Conservation (phyloP, 2,113 vertebrate species). For the Etheostoma cragini region DNA sequence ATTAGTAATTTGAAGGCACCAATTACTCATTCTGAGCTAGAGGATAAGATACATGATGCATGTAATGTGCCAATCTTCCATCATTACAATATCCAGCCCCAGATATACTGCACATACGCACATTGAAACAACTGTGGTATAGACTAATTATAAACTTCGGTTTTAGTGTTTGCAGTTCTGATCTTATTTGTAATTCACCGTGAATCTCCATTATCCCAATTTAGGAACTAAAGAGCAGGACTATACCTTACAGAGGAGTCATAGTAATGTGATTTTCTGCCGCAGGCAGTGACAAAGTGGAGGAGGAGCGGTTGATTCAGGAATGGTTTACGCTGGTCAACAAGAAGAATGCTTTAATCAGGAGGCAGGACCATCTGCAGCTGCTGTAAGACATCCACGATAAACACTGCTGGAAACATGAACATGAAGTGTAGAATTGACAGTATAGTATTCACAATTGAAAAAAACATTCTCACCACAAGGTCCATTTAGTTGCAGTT, state of each 20-base stretch:
- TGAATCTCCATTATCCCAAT: not conserved
- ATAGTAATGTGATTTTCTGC: not conserved
- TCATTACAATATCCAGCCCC: not conserved
- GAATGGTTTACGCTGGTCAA: slow-evolving; percentile 94
- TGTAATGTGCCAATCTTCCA: not conserved
- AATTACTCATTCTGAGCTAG: not conserved
- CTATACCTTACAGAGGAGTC: not conserved
- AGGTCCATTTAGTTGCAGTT: not conserved
- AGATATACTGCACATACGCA: not conserved
- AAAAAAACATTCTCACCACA: not conserved
- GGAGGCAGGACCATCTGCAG: slow-evolving; percentile 92
- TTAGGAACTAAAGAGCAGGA: not conserved
- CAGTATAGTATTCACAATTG: not conserved
- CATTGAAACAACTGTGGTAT: not conserved
- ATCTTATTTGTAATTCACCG: not conserved
- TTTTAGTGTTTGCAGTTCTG: not conserved
- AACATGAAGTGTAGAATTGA: not conserved
- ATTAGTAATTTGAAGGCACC: not conserved
- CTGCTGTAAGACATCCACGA: slow-evolving; percentile 81
- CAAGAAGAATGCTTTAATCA: slow-evolving; percentile 92
- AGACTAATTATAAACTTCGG: not conserved
- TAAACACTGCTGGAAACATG: not conserved
- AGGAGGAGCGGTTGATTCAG: slow-evolving; percentile 90
- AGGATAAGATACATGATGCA: not conserved
- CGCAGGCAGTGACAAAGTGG: slow-evolving; percentile 85